Percentiles rank a stretch among this genome's conserved stretches.
phyloP scores from a whole-genome alignment of 2,113 vertebrate genomes.

The Oncorhynchus kisutch region DNA sequence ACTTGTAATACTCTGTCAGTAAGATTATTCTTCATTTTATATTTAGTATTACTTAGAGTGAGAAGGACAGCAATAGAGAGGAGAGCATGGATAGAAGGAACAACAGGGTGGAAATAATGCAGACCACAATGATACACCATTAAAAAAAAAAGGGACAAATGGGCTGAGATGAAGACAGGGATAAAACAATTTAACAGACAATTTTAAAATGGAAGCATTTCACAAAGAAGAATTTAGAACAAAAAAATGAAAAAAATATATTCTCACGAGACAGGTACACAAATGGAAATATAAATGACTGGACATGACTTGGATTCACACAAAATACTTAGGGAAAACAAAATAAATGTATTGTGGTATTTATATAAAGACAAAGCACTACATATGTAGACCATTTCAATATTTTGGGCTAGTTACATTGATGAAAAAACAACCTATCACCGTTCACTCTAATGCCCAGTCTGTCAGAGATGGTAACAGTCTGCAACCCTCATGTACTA shows the following conservation, averaged over 20 bases:
- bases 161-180: neutral
- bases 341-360: no score
- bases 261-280: no score
- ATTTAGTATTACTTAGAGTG: constrained; percentile 14
- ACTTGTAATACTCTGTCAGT: constrained; percentile 20
- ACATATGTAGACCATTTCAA: constrained; percentile 14
- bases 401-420: neutral
- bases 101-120: neutral
- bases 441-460: constrained; percentile 20
- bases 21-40: constrained; percentile 18
- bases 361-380: no score
- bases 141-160: no score
- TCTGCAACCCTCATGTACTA: no score
- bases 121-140: neutral
- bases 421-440: neutral
- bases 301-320: neutral
- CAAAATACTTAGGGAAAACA: no score
- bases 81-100: neutral
- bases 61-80: neutral
- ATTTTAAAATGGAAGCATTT: constrained; percentile 30
- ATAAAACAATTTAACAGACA: neutral
- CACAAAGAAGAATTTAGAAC: neutral
- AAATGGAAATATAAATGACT: neutral
- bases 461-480: neutral
- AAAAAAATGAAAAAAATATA: neutral